phyloP scores from a whole-genome alignment of 2,113 vertebrate species.

The Gymnarchus niloticus region DNA sequence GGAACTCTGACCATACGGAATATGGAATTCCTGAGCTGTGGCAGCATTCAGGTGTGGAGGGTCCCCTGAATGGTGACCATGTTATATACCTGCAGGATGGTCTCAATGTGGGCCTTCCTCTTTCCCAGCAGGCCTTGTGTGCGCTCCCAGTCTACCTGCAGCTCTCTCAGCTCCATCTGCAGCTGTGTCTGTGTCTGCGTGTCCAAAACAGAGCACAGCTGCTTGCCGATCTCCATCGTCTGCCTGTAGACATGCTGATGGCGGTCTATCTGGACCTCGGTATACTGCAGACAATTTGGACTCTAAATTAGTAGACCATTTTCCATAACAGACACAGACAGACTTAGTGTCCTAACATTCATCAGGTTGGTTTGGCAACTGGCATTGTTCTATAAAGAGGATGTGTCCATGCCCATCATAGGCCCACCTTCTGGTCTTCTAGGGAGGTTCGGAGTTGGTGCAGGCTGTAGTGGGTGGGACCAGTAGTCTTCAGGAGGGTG shows the following conservation, averaged over 20 bases:
- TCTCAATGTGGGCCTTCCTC: slow-evolving; percentile 45
- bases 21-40: too few species aligned
- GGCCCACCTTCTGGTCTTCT: slow-evolving; percentile 67
- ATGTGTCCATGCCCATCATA: not conserved
- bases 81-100: slow-evolving; percentile 54
- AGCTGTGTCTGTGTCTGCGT: slow-evolving; percentile 44
- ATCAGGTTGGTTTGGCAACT: too few species aligned
- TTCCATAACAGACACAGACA: not conserved
- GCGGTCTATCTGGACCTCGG: slow-evolving; percentile 55
- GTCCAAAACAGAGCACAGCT: slow-evolving; percentile 44
- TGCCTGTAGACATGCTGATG: slow-evolving; percentile 54
- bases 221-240: slow-evolving; percentile 58
- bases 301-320: not conserved
- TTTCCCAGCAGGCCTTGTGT: slow-evolving; percentile 52
- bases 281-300: slow-evolving; percentile 52
- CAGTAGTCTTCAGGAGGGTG: slow-evolving; percentile 59
- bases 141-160: slow-evolving; percentile 67
- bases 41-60: too few species aligned
- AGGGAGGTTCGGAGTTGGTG: slow-evolving; percentile 52
- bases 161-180: slow-evolving; percentile 52
- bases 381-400: not conserved
- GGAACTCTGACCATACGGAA: too few species aligned
- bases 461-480: slow-evolving; percentile 50
- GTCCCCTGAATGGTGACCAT: not conserved
- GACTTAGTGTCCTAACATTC: not conserved